phyloP scores from a whole-genome alignment of 2,888 invertebrate genomes.

The Heteromurus nitidus region DNA sequence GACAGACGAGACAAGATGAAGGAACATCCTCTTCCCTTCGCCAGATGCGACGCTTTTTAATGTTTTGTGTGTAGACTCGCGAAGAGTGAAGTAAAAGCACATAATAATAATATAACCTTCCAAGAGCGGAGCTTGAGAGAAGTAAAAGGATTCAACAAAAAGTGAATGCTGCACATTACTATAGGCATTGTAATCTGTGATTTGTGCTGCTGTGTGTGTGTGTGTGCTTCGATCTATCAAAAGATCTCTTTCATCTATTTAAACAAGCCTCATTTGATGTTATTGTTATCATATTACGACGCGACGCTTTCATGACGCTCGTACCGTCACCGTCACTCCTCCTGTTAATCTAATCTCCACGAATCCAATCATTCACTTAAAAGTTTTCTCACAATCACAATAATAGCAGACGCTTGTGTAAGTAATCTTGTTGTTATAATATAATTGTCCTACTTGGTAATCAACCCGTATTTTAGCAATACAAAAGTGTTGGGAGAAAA shows the following conservation, averaged over 20 bases:
- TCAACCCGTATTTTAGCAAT: no score
- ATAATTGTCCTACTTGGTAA: no score
- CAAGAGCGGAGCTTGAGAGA: no score
- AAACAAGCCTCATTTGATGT: background rate
- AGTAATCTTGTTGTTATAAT: no score
- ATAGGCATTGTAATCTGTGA: no score
- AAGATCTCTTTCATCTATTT: background rate
- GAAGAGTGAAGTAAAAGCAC: background rate
- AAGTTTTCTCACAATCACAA: no score
- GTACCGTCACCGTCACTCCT: background rate
- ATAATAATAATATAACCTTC: no score
- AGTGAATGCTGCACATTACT: no score
- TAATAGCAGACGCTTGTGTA: no score
- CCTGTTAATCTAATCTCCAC: background rate
- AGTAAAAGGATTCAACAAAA: background rate
- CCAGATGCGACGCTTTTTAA: background rate
- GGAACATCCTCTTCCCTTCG: background rate
- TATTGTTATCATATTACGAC: background rate
- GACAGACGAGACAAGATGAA: slow-evolving; percentile 6
- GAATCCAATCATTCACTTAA: background rate
- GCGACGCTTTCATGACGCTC: background rate
- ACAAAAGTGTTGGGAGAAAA: no score
- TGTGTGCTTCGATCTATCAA: no score
- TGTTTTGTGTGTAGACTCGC: background rate
- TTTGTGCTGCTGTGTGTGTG: no score